A percentile compares a stretch with the other conserved stretches of the same genome.
phyloP scores from a whole-genome alignment of 2,888 invertebrate species.

The Synanthedon tipuliformis region DNA sequence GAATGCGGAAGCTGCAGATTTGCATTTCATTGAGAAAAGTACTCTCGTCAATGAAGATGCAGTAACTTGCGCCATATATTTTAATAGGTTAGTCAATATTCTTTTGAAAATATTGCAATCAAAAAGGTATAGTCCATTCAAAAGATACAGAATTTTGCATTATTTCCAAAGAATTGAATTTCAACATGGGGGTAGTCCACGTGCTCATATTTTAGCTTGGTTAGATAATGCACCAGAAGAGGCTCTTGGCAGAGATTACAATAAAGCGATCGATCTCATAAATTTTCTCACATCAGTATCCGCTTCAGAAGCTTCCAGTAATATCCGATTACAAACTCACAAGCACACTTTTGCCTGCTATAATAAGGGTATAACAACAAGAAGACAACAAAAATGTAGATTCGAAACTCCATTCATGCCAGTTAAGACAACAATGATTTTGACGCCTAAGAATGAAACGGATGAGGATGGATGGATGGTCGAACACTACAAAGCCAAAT shows the following conservation, averaged over 20 bases:
- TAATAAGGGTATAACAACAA: constrained; percentile 16
- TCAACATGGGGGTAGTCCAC: constrained; percentile 29
- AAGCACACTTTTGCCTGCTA: constrained; percentile 24
- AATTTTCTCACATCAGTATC: constrained; percentile 20
- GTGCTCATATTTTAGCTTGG: constrained; percentile 29
- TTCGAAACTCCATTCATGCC: constrained; percentile 29
- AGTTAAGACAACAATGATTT: constrained; percentile 10
- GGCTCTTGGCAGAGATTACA: constrained; percentile 9
- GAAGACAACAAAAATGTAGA: constrained; percentile 17
- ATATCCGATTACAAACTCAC: constrained; percentile 19
- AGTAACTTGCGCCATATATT: constrained; percentile 23
- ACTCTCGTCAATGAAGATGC: constrained; percentile 23
- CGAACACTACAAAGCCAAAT: constrained; percentile 14
- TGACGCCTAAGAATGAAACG: constrained; percentile 21
- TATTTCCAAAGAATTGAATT: constrained; percentile 32
- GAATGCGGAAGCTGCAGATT: constrained; percentile 10
- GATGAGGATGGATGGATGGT: too few species aligned
- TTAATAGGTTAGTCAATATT: constrained; percentile 28
- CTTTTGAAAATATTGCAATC: constrained; percentile 19
- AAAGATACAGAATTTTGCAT: constrained; percentile 18
- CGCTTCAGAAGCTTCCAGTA: constrained; percentile 19
- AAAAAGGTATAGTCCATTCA: constrained; percentile 20
- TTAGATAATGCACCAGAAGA: constrained; percentile 24
- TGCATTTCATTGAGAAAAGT: constrained; percentile 14
- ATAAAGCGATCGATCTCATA: constrained; percentile 13